A percentile compares a stretch with the other conserved stretches of the same genome.
Evolutionary conservation across 2,888 invertebrate species (phyloP).

Genomic region (Alitta virens): DNA sequence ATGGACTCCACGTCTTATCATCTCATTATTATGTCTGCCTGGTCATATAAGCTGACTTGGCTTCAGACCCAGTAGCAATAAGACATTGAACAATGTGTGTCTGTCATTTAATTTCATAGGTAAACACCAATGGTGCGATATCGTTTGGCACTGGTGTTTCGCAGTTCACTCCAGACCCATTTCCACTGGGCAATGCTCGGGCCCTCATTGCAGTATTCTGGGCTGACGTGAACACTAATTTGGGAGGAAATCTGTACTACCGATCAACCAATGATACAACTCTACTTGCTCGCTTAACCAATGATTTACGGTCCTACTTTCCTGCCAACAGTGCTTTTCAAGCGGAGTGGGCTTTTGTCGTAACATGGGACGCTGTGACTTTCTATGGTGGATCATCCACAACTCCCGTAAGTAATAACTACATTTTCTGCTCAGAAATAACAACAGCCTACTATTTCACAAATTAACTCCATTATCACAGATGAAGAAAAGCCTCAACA

Average conservation of each 20-base stretch:
- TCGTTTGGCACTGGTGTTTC: background rate
- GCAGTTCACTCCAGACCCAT: background rate
- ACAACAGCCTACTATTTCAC: background rate
- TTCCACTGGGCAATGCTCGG: background rate
- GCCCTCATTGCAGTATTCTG: background rate
- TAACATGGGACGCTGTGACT: background rate
- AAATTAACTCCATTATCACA: too few relatives aligned
- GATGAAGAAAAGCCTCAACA: too few relatives aligned
- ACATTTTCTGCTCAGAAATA: too few relatives aligned
- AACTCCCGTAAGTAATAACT: background rate
- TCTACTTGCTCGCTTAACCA: background rate
- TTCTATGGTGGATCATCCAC: background rate
- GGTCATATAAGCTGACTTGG: too few relatives aligned
- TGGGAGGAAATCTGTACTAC: background rate
- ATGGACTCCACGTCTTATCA: too few relatives aligned
- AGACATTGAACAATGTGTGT: too few relatives aligned
- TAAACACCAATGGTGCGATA: background rate
- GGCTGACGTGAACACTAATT: background rate
- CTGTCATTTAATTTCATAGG: too few relatives aligned
- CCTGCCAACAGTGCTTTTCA: background rate
- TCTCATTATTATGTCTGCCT: too few relatives aligned
- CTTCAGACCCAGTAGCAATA: too few relatives aligned
- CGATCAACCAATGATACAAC: background rate
- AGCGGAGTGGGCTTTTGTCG: background rate
- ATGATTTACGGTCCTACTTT: background rate